Percentiles rank a stretch among this genome's conserved stretches.
Conservation (phyloP, 2,888 invertebrate genomes). For the Quadroppia sp. region DNA sequence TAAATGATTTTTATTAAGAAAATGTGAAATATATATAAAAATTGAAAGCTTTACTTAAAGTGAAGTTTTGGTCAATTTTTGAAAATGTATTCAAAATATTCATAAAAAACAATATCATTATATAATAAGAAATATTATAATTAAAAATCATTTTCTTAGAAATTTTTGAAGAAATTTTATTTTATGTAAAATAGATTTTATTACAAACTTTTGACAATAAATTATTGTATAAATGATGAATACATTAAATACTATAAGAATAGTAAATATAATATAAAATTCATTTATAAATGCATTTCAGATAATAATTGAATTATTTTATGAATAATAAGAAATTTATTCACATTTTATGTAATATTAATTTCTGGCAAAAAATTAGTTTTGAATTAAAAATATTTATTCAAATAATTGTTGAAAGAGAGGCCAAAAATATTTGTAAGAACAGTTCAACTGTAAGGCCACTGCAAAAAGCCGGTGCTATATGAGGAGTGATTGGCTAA, state of each 20-base stretch:
- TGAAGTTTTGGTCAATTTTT: too few species aligned
- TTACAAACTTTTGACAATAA: neutral
- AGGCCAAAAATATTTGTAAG: neutral
- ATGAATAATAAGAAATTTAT: neutral
- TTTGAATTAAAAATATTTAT: neutral
- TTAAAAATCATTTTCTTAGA: too few species aligned
- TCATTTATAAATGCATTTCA: neutral
- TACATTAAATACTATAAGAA: neutral
- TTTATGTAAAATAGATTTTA: neutral
- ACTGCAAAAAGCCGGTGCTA: conserved; percentile 22
- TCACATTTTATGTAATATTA: neutral
- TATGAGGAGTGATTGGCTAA: conserved; percentile 6
- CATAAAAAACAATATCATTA: too few species aligned
- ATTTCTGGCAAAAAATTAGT: neutral
- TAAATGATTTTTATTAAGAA: too few species aligned
- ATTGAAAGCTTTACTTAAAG: too few species aligned
- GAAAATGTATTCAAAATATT: too few species aligned
- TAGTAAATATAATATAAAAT: neutral
- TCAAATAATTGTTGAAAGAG: neutral
- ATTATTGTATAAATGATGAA: neutral
- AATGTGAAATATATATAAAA: too few species aligned
- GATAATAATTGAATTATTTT: neutral
- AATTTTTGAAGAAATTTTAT: too few species aligned
- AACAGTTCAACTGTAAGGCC: conserved; percentile 19
- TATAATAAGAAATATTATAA: too few species aligned